Conservation (phyloP, 2,888 invertebrate genomes). For the Gymnosoma rotundatum region DNA sequence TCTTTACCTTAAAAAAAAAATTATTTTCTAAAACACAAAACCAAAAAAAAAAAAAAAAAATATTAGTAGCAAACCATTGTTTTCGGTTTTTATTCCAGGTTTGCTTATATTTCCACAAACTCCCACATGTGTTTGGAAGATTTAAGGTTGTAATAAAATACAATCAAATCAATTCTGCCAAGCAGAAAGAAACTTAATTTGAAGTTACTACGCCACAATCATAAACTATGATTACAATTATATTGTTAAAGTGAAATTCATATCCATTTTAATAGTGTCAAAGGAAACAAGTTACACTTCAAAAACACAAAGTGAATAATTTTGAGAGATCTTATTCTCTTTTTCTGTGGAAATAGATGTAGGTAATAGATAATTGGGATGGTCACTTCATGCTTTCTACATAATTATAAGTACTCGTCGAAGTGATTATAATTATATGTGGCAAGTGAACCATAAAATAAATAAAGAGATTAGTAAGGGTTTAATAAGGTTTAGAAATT, state of each 20-base stretch:
- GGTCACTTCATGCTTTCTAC: too few relatives aligned
- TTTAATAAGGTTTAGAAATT: too few relatives aligned
- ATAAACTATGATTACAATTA: slow-evolving; percentile 66
- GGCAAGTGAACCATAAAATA: too few relatives aligned
- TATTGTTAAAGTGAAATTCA: slow-evolving; percentile 15
- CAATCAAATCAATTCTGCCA: slow-evolving; percentile 71
- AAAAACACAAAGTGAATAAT: too few relatives aligned
- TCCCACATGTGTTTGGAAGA: slow-evolving; percentile 27
- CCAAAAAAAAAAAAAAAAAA: too few relatives aligned
- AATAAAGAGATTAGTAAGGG: too few relatives aligned
- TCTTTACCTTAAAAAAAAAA: not conserved
- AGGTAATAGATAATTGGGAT: too few relatives aligned
- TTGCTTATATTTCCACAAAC: not conserved
- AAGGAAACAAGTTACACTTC: not conserved
- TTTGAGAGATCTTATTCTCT: too few relatives aligned
- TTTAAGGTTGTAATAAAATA: slow-evolving; percentile 64
- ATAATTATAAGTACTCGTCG: too few relatives aligned
- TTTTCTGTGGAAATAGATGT: too few relatives aligned
- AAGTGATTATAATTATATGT: too few relatives aligned
- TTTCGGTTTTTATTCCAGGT: not conserved
- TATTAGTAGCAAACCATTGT: slow-evolving; percentile 26
- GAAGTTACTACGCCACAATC: slow-evolving; percentile 63
- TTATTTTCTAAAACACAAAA: too few relatives aligned
- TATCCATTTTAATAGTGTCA: slow-evolving; percentile 7
- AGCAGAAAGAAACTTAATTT: slow-evolving; percentile 64